Evolutionary conservation across 2,113 vertebrate species (phyloP).

Genomic region (Rhadina sibilatrix): DNA sequence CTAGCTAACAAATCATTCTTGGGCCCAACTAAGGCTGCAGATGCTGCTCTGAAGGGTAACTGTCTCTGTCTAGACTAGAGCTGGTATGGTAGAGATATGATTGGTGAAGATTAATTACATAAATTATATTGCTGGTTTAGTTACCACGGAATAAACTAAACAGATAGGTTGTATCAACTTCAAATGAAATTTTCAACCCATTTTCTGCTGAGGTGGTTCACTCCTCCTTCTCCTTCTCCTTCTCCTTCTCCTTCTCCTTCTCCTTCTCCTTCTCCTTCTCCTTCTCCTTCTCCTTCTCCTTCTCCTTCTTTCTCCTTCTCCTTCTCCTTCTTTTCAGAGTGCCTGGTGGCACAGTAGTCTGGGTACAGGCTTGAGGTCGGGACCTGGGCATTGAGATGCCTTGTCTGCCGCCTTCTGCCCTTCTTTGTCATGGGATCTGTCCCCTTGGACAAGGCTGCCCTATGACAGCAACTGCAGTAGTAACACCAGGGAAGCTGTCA

Average conservation of each 20-base stretch:
- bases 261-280: not conserved
- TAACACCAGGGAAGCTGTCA: not conserved
- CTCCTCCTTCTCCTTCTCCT: not conserved
- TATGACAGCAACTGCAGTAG: not conserved
- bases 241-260: not conserved
- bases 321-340: not conserved
- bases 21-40: not conserved
- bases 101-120: not conserved
- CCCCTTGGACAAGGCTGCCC: not conserved
- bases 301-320: not conserved
- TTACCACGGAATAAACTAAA: not conserved
- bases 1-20: not conserved
- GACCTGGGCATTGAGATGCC: not conserved
- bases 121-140: not conserved
- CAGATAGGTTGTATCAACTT: not conserved
- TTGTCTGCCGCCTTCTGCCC: not conserved
- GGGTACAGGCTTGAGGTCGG: not conserved
- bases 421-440: not conserved
- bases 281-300: not conserved
- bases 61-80: not conserved
- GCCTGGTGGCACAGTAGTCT: not conserved
- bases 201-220: not conserved
- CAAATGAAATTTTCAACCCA: not conserved
- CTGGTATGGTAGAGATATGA: not conserved
- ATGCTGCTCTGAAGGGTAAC: not conserved